These are phyloP conservation scores for Aplocera efformata DNA, from an alignment of 2,888 invertebrate genomes.

Conservation along the genomic window DNA sequence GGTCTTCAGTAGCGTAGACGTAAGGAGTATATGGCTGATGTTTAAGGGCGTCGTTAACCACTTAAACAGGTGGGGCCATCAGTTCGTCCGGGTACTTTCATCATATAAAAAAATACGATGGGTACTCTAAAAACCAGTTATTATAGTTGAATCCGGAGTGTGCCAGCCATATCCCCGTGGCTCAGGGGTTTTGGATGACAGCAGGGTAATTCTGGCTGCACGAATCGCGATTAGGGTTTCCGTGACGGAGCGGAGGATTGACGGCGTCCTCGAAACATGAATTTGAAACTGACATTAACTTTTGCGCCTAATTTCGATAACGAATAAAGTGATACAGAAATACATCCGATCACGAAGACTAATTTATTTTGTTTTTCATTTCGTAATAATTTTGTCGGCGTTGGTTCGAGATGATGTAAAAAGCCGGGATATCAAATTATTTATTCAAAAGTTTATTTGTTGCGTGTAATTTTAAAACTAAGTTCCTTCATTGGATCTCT, in stretches of 20 bases:
- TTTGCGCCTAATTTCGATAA: slow-evolving; percentile 6
- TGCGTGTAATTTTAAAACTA: no score
- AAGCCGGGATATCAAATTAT: neutral
- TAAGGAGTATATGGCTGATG: no score
- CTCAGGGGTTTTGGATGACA: slow-evolving; percentile 38
- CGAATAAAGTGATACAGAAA: slow-evolving; percentile 1
- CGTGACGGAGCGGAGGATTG: slow-evolving; percentile 24
- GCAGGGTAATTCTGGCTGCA: slow-evolving; percentile 45
- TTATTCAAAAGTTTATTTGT: slow-evolving; percentile 1
- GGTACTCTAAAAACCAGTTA: no score
- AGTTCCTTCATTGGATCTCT: no score
- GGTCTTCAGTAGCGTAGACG: no score
- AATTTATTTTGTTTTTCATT: slow-evolving; percentile 1
- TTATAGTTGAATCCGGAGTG: neutral
- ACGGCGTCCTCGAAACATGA: slow-evolving; percentile 26
- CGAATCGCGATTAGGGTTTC: slow-evolving; percentile 30
- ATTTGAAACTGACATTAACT: slow-evolving; percentile 10
- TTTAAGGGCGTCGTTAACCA: no score
- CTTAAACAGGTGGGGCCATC: no score
- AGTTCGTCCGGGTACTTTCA: no score
- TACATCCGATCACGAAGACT: slow-evolving; percentile 6
- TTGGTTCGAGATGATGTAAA: neutral
- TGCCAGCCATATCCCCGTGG: slow-evolving; percentile 7
- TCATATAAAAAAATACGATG: no score
- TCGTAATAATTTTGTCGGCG: slow-evolving; percentile 5